phyloP scores from a whole-genome alignment of 2,113 vertebrate species.

The Eurystomus gularis region DNA sequence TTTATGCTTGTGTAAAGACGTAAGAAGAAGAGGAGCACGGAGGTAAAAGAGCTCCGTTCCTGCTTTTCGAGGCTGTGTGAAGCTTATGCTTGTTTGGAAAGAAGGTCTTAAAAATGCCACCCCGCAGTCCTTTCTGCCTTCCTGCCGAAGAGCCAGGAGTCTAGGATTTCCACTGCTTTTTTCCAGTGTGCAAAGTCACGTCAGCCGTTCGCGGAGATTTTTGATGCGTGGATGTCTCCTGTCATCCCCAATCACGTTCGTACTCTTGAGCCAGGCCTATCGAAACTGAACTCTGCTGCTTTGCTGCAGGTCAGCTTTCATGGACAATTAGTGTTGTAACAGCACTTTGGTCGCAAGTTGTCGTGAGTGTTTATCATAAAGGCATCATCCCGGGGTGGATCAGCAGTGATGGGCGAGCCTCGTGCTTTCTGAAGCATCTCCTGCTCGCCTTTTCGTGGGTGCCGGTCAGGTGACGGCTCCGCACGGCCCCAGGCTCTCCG shows the following conservation, averaged over 20 bases:
- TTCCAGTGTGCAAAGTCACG: conserved; percentile 69
- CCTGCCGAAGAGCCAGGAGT: conserved; percentile 38
- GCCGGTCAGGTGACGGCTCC: conserved; percentile 40
- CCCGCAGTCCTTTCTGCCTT: neutral
- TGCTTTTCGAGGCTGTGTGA: neutral
- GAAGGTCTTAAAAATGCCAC: neutral
- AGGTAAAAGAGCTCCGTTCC: neutral
- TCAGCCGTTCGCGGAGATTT: conserved; percentile 78
- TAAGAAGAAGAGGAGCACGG: fast-evolving
- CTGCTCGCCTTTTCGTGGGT: conserved; percentile 68
- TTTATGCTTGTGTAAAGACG: conserved; percentile 9
- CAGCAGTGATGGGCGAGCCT: conserved; percentile 77
- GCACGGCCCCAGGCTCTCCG: conserved; percentile 26
- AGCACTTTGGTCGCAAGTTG: conserved; percentile 92
- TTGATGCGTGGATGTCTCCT: conserved; percentile 95
- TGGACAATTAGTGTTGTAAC: conserved; percentile 98
- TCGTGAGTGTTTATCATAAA: conserved; percentile 91
- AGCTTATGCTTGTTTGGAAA: neutral
- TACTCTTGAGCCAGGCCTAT: conserved; percentile 79
- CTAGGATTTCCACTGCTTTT: neutral
- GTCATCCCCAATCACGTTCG: conserved; percentile 85
- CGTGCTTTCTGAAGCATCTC: conserved; percentile 49
- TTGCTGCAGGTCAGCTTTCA: conserved; percentile 99
- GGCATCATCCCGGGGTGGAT: conserved; percentile 74
- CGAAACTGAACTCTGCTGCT: conserved; percentile 91